A percentile compares a stretch with the other conserved stretches of the same genome.
Conservation (phyloP, 2,797 vertebrate species). For the Gymnothorax javanicus region DNA sequence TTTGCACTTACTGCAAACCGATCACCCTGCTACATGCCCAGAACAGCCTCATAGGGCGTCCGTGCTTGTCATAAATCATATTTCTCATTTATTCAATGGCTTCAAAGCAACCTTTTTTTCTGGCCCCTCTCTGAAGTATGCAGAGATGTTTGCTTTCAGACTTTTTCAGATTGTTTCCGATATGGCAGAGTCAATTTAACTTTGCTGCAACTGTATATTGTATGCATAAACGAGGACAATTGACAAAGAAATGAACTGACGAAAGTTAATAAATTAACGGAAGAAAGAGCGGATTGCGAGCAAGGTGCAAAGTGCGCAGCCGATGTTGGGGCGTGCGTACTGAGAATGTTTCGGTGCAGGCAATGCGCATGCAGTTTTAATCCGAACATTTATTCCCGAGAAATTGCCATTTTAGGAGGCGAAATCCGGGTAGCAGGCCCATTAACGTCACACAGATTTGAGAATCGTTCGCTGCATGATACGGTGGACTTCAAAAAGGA, state of each 20-base stretch:
- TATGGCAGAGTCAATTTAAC: neutral
- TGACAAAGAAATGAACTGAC: conserved; percentile 22
- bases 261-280: conserved; percentile 19
- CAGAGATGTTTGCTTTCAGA: neutral
- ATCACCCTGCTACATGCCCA: neutral
- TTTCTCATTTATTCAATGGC: neutral
- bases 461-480: conserved; percentile 4
- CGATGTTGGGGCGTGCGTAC: neutral
- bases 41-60: neutral
- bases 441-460: conserved; percentile 30
- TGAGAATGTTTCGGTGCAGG: neutral
- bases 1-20: neutral
- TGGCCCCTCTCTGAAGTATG: neutral
- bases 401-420: neutral
- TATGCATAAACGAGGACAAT: neutral
- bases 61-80: neutral
- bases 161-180: neutral
- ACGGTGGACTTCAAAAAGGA: neutral
- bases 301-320: conserved; percentile 4
- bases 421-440: conserved; percentile 8
- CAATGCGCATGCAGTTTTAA: conserved; percentile 27
- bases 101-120: neutral
- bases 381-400: neutral
- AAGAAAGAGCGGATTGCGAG: conserved; percentile 3
- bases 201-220: neutral